Percentiles rank a stretch among this genome's conserved stretches.
Evolutionary conservation across 2,888 invertebrate species (phyloP).

Genomic region (Thalpophila matura): DNA sequence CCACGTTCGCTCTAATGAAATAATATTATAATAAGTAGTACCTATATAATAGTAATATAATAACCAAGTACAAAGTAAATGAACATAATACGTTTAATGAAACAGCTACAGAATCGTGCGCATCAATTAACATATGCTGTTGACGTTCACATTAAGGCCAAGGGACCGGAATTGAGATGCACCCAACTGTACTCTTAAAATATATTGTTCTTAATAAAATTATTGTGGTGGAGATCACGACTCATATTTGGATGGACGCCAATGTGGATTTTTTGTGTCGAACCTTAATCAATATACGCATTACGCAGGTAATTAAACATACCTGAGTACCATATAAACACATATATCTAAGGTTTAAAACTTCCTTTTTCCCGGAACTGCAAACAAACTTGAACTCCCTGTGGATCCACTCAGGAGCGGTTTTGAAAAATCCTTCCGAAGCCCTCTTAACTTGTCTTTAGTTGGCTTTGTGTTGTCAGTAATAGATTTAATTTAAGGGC

Average conservation of each 20-base stretch:
- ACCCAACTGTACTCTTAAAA: slow-evolving; percentile 50
- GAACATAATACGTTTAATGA: slow-evolving; percentile 58
- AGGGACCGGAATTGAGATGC: slow-evolving; percentile 65
- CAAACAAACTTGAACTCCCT: background rate
- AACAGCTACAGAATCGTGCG: slow-evolving; percentile 58
- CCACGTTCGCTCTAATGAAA: slow-evolving; percentile 15
- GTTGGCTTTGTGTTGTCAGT: too few relatives aligned
- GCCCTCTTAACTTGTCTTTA: background rate
- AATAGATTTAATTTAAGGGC: too few relatives aligned
- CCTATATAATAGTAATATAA: slow-evolving; percentile 30
- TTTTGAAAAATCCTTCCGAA: too few relatives aligned
- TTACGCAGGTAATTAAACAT: too few relatives aligned
- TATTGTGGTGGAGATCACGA: slow-evolving; percentile 38
- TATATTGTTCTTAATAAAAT: slow-evolving; percentile 42
- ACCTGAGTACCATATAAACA: too few relatives aligned
- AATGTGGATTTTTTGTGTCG: background rate
- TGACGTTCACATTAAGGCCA: slow-evolving; percentile 78
- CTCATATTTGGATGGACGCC: slow-evolving; percentile 7
- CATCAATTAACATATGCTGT: slow-evolving; percentile 67
- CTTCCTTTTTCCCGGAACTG: background rate
- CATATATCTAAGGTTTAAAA: too few relatives aligned
- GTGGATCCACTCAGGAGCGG: background rate
- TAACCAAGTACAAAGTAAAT: slow-evolving; percentile 30
- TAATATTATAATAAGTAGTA: slow-evolving; percentile 14
- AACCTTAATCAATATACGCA: background rate